Percentiles rank a stretch among this genome's conserved stretches.
Evolutionary conservation across 2,797 vertebrate genomes (phyloP).

Genomic region (Botia kubotai): DNA sequence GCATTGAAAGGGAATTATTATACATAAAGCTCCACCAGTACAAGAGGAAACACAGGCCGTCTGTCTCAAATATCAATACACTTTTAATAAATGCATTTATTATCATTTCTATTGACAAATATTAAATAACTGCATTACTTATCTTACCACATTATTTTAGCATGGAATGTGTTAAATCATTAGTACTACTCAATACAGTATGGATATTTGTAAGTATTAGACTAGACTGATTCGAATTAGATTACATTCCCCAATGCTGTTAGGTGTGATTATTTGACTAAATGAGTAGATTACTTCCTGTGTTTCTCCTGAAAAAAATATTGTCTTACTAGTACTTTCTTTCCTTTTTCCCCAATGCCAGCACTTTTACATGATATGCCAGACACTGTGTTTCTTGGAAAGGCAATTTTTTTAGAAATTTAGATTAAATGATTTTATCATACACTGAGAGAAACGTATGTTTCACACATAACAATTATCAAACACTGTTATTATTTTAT

Average conservation of each 20-base stretch:
- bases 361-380: no score
- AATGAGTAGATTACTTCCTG: slow-evolving; percentile 21
- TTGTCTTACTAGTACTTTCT: slow-evolving; percentile 56
- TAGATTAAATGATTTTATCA: no score
- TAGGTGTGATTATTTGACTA: slow-evolving; percentile 5
- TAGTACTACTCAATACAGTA: background rate
- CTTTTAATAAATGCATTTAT: slow-evolving; percentile 13
- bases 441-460: no score
- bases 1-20: slow-evolving; percentile 42
- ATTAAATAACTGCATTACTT: slow-evolving; percentile 27
- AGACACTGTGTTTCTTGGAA: no score
- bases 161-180: background rate
- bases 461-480: no score
- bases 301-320: slow-evolving; percentile 46
- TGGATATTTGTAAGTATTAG: background rate
- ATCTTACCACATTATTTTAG: slow-evolving; percentile 5
- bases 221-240: background rate
- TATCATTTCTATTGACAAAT: slow-evolving; percentile 17
- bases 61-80: slow-evolving; percentile 18
- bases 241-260: background rate
- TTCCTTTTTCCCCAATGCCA: slow-evolving; percentile 44
- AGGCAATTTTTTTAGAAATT: no score
- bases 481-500: slow-evolving; percentile 16
- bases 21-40: slow-evolving; percentile 10
- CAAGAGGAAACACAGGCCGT: slow-evolving; percentile 36